Evolutionary conservation across 2,888 invertebrate genomes (phyloP).

Genomic region (Drosophila parthenogenetica): DNA sequence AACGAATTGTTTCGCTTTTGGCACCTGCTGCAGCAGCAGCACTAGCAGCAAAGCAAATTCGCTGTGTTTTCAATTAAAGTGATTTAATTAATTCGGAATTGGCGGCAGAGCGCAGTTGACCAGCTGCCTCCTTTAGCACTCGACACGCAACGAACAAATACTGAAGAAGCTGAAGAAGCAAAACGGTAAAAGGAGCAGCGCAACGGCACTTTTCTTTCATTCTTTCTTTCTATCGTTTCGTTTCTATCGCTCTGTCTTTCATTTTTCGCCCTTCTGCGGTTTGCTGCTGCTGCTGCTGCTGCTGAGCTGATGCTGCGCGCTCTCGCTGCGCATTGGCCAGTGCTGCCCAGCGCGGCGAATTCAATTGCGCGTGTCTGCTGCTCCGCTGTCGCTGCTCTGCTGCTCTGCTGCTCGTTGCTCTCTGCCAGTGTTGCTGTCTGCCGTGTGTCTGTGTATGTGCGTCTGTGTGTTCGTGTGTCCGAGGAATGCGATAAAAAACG

Average conservation of each 20-base stretch:
- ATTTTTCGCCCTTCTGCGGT: constrained; percentile 6
- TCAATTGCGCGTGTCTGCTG: constrained; percentile 51
- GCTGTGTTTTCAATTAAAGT: constrained; percentile 52
- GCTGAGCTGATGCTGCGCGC: constrained; percentile 64
- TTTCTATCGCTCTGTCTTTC: constrained; percentile 3
- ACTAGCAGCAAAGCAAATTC: constrained; percentile 12
- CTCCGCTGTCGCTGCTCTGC: constrained; percentile 5
- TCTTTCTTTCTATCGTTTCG: constrained; percentile 1
- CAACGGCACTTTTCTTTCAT: constrained; percentile 8
- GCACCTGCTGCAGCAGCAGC: constrained; percentile 50
- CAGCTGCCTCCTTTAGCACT: constrained; percentile 63
- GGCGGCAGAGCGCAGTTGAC: constrained; percentile 48
- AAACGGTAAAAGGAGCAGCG: constrained; percentile 56
- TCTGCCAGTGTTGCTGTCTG: constrained; percentile 17
- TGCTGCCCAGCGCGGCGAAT: constrained; percentile 69
- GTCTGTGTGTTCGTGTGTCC: constrained; percentile 59
- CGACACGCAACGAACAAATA: constrained; percentile 80
- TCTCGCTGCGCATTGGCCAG: constrained; percentile 59
- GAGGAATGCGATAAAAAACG: constrained; percentile 77
- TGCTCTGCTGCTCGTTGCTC: neutral
- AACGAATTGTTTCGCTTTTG: constrained; percentile 37
- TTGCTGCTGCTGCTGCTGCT: constrained; percentile 8
- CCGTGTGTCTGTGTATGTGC: constrained; percentile 37
- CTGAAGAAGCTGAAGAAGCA: constrained; percentile 77
- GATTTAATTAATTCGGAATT: constrained; percentile 75